Base-by-base conservation (phyloP, 2,888 invertebrate species). In the Nomada ruficornis region DNA sequence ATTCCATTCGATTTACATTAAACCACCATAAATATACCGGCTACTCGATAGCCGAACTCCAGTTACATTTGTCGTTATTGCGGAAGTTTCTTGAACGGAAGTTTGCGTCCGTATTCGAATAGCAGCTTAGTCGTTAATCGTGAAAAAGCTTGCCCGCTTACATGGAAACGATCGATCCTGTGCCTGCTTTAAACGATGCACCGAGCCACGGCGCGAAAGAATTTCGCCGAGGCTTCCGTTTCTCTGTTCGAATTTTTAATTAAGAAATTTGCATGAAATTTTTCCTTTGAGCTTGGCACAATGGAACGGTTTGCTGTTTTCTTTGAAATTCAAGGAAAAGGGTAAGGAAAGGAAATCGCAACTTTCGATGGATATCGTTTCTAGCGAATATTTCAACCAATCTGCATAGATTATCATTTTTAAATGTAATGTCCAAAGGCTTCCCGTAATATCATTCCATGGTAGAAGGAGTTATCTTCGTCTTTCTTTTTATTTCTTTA, bases 1-100 rank as follows among this genome's bases (percentile, higher is more conserved):
- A 55, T 63, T 73, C 69, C 67, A 59, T 77, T 76, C 65, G 63
- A 85, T 72, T 86, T 85, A 59, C 81, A 78, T 83, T 81, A 77
- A 62, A 85, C 54, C 60, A 52, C 20, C 59, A 64, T 83, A 80
- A 80, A 82, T 67, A 77, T 65, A 36, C 57, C 54, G 55, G 55
- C 50, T 36, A 59, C 68, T 84, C 74, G 79, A 79, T 77, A 63
- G 67, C 54, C 68, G 26, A 72, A 75, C 62, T 71, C 68, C 57
- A 57, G 69, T 79, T 80, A 77, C 79, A 77, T 80, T 77, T 77
- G 77, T 76, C 84, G 73, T 62, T 71, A 70, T 77, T 71, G 55
- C 60, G 69, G 55, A 74, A 84, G 68, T 84, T 84, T 71, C 62
- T 23, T 26, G 62, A 59, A 52, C 64, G 68, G 67, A 67, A 77